phyloP scores from a whole-genome alignment of 2,888 invertebrate species.

The Drosophila greeni region DNA sequence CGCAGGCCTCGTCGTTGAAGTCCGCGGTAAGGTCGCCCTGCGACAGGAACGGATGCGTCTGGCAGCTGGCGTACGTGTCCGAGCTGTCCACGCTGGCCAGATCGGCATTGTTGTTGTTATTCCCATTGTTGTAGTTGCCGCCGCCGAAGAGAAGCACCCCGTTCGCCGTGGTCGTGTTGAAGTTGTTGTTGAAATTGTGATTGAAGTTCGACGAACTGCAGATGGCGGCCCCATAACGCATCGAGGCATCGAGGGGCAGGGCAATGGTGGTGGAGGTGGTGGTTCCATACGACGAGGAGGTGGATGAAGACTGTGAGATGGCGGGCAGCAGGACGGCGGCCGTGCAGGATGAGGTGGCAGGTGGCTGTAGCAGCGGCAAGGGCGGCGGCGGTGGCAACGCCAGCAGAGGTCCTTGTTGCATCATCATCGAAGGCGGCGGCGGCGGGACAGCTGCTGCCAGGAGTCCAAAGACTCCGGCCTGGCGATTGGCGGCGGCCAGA shows the following conservation, averaged over 20 bases:
- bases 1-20: conserved; percentile 78
- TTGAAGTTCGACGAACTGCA: conserved; percentile 74
- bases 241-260: conserved; percentile 76
- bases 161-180: conserved; percentile 68
- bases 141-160: conserved; percentile 58
- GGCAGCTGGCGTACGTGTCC: conserved; percentile 97
- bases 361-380: conserved; percentile 17
- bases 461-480: conserved; percentile 64
- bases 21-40: conserved; percentile 86
- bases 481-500: conserved; percentile 68
- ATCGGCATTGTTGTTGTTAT: conserved; percentile 79
- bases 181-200: conserved; percentile 77
- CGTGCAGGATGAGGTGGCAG: conserved; percentile 17
- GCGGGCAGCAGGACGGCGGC: conserved; percentile 44
- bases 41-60: conserved; percentile 95
- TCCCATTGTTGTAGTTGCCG: conserved; percentile 70
- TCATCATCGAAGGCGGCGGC: conserved; percentile 52
- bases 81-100: conserved; percentile 86
- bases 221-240: conserved; percentile 74
- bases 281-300: conserved; percentile 77
- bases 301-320: conserved; percentile 75
- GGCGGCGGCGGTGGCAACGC: conserved; percentile 47
- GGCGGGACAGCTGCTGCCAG: conserved; percentile 51
- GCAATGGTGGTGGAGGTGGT: conserved; percentile 78
- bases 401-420: conserved; percentile 43